A percentile compares a stretch with the other conserved stretches of the same genome.
These are phyloP conservation scores for Buphagus erythrorhynchus DNA, from an alignment of 2,797 vertebrate species.

Conservation along the genomic window DNA sequence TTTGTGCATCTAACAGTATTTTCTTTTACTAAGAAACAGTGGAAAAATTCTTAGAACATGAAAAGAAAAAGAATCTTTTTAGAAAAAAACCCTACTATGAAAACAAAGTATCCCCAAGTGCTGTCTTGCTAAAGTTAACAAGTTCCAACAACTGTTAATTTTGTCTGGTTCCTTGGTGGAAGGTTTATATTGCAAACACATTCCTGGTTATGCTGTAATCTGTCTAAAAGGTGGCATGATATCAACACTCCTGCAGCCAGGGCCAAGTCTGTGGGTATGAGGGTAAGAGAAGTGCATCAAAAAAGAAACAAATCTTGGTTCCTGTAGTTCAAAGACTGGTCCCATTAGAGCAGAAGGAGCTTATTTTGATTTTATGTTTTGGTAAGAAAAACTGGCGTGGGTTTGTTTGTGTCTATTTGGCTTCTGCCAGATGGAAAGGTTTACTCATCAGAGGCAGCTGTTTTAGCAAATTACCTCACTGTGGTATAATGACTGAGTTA, in stretches of 20 bases:
- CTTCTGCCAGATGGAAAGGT: conserved; percentile 78
- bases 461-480: conserved; percentile 82
- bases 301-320: neutral
- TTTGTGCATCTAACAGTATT: neutral
- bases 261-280: neutral
- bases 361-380: conserved; percentile 42
- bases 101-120: conserved; percentile 5
- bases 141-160: conserved; percentile 45
- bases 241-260: neutral
- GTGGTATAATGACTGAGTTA: conserved; percentile 72
- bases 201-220: conserved; percentile 36
- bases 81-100: neutral
- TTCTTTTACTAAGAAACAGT: neutral
- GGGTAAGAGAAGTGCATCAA: neutral
- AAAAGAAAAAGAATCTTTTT: neutral
- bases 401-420: conserved; percentile 70
- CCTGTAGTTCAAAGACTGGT: neutral
- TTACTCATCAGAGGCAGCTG: conserved; percentile 79
- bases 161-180: conserved; percentile 6
- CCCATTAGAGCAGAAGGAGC: neutral
- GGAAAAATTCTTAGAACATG: neutral
- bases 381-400: conserved; percentile 37
- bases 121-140: conserved; percentile 23
- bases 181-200: conserved; percentile 49
- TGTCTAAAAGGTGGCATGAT: conserved; percentile 27